Base-by-base conservation (phyloP, 1,140 invertebrate species). In the Drosophila leontia region DNA sequence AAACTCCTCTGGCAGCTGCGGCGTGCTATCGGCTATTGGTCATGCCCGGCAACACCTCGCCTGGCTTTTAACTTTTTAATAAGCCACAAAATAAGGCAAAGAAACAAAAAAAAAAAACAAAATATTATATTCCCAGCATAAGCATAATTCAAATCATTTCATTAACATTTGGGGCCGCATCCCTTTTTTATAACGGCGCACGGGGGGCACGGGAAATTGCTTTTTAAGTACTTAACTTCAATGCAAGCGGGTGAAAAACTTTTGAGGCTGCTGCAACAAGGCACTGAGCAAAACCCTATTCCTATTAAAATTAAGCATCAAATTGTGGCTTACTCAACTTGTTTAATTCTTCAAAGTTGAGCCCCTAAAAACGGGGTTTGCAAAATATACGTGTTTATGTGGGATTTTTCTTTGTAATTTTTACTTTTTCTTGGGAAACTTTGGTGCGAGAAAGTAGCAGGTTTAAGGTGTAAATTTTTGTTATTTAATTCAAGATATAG, bases 111-210 rank as follows among this genome's bases (percentile, higher is more conserved):
- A 53, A 44, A 7, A n/a, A 29, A 8, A 23, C 1, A 44, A 50
- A 64, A 60, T 50, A 64, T 50, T 77, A 80, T 80, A 63, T 70
- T 90, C 64, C 55, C 23, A 75, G 78, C 84, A 69, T 85, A 82
- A 90, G 82, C 86, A 65, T 85, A 85, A 90, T 80, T 90, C 82
- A 75, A 91, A 91, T 90, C 87, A 91, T 90, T 90, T 90, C 85
- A 90, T 90, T 90, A 91, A 91, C 87, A 90, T 91, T 69, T 48
- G 69, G 74, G 44, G 62, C 58, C 51, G 69, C 63, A 79, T 72
- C 75, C 72, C 69, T 84, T 86, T 75, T 61, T 68, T 75, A 65
- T 23, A 19, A 17, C 39, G 56, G 32, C 42, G 62, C 7, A 48
- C 26, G 55, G 44, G 44, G 45, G 51, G 61, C 80, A 39, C 51